Base-by-base conservation (phyloP, 2,888 invertebrate genomes). In the Drosophila robusta region DNA sequence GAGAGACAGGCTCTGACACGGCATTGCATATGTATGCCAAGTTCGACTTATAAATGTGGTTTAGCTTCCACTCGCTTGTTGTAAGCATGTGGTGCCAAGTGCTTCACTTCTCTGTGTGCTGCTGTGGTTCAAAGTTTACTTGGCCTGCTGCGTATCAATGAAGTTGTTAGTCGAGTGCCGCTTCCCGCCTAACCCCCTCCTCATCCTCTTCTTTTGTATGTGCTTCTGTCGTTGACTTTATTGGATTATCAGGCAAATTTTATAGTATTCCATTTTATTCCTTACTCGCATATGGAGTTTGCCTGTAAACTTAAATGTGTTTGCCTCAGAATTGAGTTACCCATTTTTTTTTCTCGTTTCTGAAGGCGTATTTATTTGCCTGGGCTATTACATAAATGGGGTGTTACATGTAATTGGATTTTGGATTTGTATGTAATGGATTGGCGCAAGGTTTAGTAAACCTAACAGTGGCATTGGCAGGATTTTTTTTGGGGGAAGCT, bases 231-330 rank as follows among this genome's bases (percentile, higher is more conserved):
- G 51, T 81, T 75, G 73, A 71, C 79, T 89, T 84, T 89, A 84
- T 87, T 89, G 78, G 89, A 87, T 89, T 89, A 84, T 78, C 86
- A 87, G 70, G 85, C 69, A 83, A 84, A 83, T 83, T 87, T 85
- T 67, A 78, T 87, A 81, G 69, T 64, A 75, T 70, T 80, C 78
- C 69, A 65, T 47, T 49, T 78, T 63, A 58, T 50, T 47, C 29
- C 42, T 47, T 16, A 32, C 47, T 45, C 55, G 58, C 72, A 86
- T 73, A 74, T 85, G 78, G 66, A 67, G 64, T 78, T 67, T 56
- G 63, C 55, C 39, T 66, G 49, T 52, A 49, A 69, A 69, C 66
- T 61, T 54, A 66, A 78, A 82, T 71, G 61, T 49, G 41, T 68
- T 66, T 78, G 67, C 36, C 50, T 62, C 55, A 18, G 54, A 75